phyloP scores from a whole-genome alignment of 2,113 vertebrate genomes.

The Daphoenositta chrysoptera region DNA sequence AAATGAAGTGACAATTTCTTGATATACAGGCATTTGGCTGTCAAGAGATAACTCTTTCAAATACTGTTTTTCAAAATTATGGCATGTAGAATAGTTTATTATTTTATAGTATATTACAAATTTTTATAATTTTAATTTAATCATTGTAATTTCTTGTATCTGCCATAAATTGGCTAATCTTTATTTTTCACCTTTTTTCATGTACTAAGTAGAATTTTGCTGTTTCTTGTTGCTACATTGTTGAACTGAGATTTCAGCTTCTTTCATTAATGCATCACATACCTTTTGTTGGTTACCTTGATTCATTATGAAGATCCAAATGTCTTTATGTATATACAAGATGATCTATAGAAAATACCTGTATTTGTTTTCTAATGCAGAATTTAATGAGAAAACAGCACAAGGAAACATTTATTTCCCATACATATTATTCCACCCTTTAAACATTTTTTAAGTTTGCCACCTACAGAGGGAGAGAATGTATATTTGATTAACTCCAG shows the following conservation, averaged over 20 bases:
- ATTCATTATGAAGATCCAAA: neutral
- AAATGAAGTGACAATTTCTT: neutral
- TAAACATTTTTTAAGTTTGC: neutral
- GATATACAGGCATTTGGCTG: neutral
- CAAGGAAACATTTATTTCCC: neutral
- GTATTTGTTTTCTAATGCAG: neutral
- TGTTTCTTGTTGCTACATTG: neutral
- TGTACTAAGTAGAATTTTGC: neutral
- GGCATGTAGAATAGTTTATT: neutral
- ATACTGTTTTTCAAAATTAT: neutral
- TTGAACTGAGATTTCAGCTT: neutral
- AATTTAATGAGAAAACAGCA: constrained; percentile 15
- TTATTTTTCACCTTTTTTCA: neutral
- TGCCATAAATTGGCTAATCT: neutral
- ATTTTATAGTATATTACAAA: neutral
- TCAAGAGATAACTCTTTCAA: neutral
- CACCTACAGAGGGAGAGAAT: neutral
- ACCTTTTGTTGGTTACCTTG: neutral
- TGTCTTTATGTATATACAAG: neutral
- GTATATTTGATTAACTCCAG: neutral
- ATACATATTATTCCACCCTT: neutral
- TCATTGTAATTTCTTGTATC: neutral
- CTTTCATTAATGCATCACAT: neutral
- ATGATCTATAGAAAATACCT: neutral
- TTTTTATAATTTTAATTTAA: neutral